Evolutionary conservation across 2,797 vertebrate genomes (phyloP), one percentile per base, ranked within the genome.

Genomic region (Valencia hispanica): DNA sequence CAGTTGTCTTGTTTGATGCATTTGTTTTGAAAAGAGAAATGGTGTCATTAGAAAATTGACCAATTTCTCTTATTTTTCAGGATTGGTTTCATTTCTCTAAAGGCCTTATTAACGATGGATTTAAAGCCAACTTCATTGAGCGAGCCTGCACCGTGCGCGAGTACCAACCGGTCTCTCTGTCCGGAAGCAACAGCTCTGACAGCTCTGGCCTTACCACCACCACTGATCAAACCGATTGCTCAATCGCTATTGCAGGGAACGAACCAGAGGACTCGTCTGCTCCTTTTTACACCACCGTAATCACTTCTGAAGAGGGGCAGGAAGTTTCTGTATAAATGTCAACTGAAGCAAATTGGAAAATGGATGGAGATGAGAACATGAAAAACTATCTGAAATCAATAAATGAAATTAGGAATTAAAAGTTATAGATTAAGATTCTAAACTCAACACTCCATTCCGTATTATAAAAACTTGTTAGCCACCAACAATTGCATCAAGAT

Each of bases 21-120:
- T 47, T 68, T 18, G 27, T 48, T 47, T 27, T n/a, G 4, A 4
- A 45, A 39, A 15, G 9, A 69, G 11, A 18, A 32, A 70, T 48
- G 41, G 68, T 12, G 22, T 48, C 14, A 25, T 18, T 22, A 63
- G 3, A 73, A 45, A 27, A 48, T 5, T 0, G 11, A 22, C 32
- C 2, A 0, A 1, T 48, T 51, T n/a, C n/a, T 47, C 20, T 47
- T 1, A 53, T 41, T 22, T 70, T 71, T 70, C 85, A 98, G 97
- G 95, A 96, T 68, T 98, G 96, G 97, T 93, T 96, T 5, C 94
- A 95, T 18, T 95, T 96, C 79, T 94, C 97, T 77, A 97, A 98
- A 93, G 95, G 95, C 1, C 39, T 97, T 0, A 59, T 59, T 55
- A 88, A 97, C 68, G 96, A 97, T 51, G 96, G 94, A 74, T 96